These are phyloP conservation scores for Hydrozoanthus tunicans DNA, from an alignment of 64 coral and sea anemone genomes.

Conservation along the genomic window DNA sequence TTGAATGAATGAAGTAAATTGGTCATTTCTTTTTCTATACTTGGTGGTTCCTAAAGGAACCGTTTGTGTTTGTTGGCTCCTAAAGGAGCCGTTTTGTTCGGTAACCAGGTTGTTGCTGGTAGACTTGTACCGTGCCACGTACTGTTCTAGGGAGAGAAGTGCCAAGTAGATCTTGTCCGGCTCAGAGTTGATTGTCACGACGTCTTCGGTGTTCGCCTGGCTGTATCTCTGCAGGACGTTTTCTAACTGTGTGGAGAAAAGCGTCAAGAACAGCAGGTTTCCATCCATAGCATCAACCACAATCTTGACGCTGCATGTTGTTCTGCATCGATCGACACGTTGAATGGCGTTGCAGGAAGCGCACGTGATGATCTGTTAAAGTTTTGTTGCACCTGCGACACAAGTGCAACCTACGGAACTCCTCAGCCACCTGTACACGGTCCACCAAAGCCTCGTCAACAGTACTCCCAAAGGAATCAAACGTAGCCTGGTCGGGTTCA, in stretches of 20 bases:
- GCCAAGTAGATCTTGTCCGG: background rate
- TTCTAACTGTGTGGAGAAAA: background rate
- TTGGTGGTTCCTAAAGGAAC: no score
- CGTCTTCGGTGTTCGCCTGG: background rate
- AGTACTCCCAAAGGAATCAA: background rate
- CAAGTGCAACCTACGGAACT: background rate
- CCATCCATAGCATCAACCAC: background rate
- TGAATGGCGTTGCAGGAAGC: background rate
- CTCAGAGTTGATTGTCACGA: background rate
- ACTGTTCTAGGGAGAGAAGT: background rate
- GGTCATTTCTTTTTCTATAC: slow-evolving; percentile 45
- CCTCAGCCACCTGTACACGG: background rate
- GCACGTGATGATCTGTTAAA: background rate
- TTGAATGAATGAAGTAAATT: background rate
- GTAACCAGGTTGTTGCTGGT: background rate
- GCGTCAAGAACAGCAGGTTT: background rate
- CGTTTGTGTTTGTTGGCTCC: no score
- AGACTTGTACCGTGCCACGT: background rate
- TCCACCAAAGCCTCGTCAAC: background rate
- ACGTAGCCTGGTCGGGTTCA: background rate
- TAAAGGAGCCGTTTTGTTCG: slow-evolving; percentile 10
- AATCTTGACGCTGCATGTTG: slow-evolving; percentile 12
- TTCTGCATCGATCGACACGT: background rate
- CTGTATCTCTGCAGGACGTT: background rate
- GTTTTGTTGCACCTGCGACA: slow-evolving; percentile 6